These are phyloP conservation scores for Neoniphon sammara DNA, from an alignment of 2,797 vertebrate genomes.

Conservation along the genomic window DNA sequence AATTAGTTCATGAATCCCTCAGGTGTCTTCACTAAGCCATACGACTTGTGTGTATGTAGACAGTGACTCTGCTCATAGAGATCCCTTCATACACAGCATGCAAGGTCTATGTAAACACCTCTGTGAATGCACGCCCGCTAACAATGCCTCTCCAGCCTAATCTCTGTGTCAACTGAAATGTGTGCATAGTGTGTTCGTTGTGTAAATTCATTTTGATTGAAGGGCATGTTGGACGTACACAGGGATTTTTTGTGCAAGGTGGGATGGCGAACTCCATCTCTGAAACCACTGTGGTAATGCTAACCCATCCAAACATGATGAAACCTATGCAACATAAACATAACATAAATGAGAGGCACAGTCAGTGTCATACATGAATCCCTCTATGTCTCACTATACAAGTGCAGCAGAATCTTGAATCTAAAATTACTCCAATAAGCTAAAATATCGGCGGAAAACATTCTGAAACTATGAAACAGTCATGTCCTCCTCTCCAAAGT, in stretches of 20 bases:
- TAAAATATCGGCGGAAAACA: background rate
- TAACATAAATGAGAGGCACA: too few relatives aligned
- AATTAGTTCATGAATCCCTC: background rate
- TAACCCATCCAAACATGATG: too few relatives aligned
- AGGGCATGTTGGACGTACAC: background rate
- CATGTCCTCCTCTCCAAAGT: background rate
- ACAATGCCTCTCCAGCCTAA: slow-evolving; percentile 45
- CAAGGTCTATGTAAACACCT: slow-evolving; percentile 49
- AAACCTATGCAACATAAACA: too few relatives aligned
- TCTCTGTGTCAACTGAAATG: slow-evolving; percentile 59
- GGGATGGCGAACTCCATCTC: background rate
- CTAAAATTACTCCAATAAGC: background rate
- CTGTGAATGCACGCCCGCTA: slow-evolving; percentile 15
- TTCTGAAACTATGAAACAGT: background rate
- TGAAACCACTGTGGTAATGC: background rate
- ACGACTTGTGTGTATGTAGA: slow-evolving; percentile 23
- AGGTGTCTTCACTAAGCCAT: slow-evolving; percentile 24
- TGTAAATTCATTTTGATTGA: slow-evolving; percentile 44
- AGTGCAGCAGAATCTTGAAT: background rate
- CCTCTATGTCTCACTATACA: background rate
- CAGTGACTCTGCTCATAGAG: slow-evolving; percentile 25
- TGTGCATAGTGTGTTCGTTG: slow-evolving; percentile 17
- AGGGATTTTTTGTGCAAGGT: slow-evolving; percentile 2
- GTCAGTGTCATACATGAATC: background rate
- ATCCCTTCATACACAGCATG: slow-evolving; percentile 60